Evolutionary conservation across 2,888 invertebrate species (phyloP).

Genomic region (Hyposoter didymator): DNA sequence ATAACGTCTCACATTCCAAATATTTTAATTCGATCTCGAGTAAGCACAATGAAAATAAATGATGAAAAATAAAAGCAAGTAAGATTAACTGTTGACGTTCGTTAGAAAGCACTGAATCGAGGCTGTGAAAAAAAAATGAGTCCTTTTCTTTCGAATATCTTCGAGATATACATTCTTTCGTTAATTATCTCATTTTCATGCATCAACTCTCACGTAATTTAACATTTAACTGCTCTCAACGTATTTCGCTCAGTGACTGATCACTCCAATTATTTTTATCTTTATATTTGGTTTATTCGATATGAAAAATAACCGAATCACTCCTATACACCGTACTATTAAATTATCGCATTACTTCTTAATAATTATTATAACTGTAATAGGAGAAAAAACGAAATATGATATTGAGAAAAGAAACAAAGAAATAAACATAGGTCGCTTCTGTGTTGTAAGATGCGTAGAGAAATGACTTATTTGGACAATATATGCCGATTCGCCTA

Average conservation of each 20-base stretch:
- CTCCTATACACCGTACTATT: conserved; percentile 62
- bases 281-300: conserved; percentile 7
- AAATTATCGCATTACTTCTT: conserved; percentile 63
- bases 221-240: conserved; percentile 40
- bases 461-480: conserved; percentile 61
- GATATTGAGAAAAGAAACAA: conserved; percentile 58
- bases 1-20: conserved; percentile 59
- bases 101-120: conserved; percentile 63
- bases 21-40: conserved; percentile 48
- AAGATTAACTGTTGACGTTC: conserved; percentile 49
- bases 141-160: conserved; percentile 43
- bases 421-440: conserved; percentile 68
- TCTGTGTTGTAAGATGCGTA: conserved; percentile 69
- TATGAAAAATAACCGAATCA: conserved; percentile 31
- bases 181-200: conserved; percentile 36
- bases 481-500: conserved; percentile 52
- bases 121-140: conserved; percentile 64
- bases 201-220: conserved; percentile 40
- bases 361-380: conserved; percentile 68
- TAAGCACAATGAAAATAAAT: conserved; percentile 37
- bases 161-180: conserved; percentile 42
- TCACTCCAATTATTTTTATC: conserved; percentile 59
- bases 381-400: conserved; percentile 63
- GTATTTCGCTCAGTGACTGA: conserved; percentile 51
- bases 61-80: neutral